Conservation (phyloP, 2,797 vertebrate genomes). For the Lemur catta region DNA sequence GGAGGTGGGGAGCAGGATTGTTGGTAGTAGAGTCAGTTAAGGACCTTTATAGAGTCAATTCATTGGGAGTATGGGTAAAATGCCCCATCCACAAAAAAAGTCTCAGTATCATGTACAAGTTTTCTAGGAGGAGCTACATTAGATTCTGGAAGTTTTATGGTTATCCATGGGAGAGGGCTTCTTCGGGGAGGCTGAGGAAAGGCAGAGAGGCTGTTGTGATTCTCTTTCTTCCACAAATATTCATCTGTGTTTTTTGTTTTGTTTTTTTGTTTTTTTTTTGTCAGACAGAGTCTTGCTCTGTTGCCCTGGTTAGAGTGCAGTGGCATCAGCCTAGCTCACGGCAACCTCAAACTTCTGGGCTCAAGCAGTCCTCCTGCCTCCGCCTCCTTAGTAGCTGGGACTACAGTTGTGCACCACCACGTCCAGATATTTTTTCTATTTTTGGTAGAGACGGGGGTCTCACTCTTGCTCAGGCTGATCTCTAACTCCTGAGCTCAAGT, state of each 20-base stretch:
- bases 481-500: no score
- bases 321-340: no score
- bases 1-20: not conserved
- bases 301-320: no score
- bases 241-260: not conserved
- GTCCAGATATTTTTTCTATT: no score
- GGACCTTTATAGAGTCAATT: not conserved
- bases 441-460: no score
- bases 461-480: no score
- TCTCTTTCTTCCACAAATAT: not conserved
- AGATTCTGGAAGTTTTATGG: not conserved
- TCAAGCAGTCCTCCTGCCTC: no score
- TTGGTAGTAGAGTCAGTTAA: not conserved
- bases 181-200: not conserved
- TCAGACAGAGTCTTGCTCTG: no score
- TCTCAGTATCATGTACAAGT: not conserved
- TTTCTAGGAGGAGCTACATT: not conserved
- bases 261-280: no score
- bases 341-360: no score
- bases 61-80: not conserved
- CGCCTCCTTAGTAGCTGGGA: no score
- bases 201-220: not conserved
- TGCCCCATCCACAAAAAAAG: not conserved
- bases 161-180: not conserved
- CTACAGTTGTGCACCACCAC: no score